A percentile compares a stretch with the other conserved stretches of the same genome.
Evolutionary conservation across 2,797 vertebrate species (phyloP).

Genomic region (Dendrocincla fuliginosa): DNA sequence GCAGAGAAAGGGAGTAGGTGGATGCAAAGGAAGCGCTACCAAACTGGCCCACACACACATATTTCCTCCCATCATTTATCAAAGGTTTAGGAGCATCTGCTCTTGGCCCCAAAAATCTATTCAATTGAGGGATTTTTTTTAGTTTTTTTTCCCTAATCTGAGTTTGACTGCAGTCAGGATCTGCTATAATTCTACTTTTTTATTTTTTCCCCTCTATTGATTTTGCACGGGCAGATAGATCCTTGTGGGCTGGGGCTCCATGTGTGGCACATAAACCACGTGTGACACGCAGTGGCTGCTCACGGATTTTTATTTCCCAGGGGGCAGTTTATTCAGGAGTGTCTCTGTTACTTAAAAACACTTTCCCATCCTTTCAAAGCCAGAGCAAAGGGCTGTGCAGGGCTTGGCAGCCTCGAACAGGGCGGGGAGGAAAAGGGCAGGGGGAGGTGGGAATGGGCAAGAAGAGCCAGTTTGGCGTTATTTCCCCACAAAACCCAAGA

Average conservation of each 20-base stretch:
- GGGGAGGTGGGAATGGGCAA: not conserved
- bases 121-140: not conserved
- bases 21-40: slow-evolving; percentile 19
- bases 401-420: accelerated
- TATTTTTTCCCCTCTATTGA: not conserved
- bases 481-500: not conserved
- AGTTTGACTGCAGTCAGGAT: not conserved
- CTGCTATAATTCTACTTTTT: not conserved
- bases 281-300: not conserved
- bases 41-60: slow-evolving; percentile 12
- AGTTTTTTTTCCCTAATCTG: not conserved
- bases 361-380: not conserved
- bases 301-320: not conserved
- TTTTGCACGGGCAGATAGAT: not conserved
- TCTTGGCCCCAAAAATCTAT: slow-evolving; percentile 54
- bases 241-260: not conserved
- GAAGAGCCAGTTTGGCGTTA: not conserved
- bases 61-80: slow-evolving; percentile 29
- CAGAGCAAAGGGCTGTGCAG: accelerated
- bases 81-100: slow-evolving; percentile 62
- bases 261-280: not conserved
- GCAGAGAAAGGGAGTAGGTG: slow-evolving; percentile 44
- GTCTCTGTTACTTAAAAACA: not conserved
- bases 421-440: not conserved
- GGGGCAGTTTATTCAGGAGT: not conserved